Evolutionary conservation across 2,113 vertebrate species (phyloP).

Genomic region (Lamprotornis superbus): DNA sequence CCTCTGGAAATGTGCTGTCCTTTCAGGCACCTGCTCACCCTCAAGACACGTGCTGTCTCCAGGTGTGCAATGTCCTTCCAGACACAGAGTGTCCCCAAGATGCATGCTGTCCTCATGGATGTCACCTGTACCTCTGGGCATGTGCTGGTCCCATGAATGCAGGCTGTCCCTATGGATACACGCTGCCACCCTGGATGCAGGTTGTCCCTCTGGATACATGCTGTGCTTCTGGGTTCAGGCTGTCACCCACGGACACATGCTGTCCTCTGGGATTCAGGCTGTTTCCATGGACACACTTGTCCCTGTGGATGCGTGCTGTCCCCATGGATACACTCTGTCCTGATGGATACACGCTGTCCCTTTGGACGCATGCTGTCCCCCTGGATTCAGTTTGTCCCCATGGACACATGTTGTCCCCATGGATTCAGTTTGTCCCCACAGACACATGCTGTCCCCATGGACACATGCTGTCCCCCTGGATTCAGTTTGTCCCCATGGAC

Average conservation of each 20-base stretch:
- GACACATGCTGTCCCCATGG: too few species aligned
- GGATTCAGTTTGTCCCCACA: fast-evolving
- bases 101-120: background rate
- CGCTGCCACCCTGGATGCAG: background rate
- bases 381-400: fast-evolving
- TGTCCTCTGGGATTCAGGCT: background rate
- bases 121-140: background rate
- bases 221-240: background rate
- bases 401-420: fast-evolving
- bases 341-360: background rate
- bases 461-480: background rate
- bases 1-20: background rate
- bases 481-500: too few species aligned
- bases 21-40: background rate
- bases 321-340: background rate
- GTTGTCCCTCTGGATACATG: background rate
- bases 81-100: background rate
- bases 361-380: background rate
- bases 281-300: background rate
- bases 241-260: background rate
- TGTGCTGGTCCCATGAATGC: background rate
- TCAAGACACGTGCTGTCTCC: background rate
- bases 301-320: background rate
- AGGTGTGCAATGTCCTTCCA: background rate
- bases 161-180: background rate